Base-by-base conservation (phyloP, 53 echinoderm and acorn worm genomes). In the Apostichopus leukothele region DNA sequence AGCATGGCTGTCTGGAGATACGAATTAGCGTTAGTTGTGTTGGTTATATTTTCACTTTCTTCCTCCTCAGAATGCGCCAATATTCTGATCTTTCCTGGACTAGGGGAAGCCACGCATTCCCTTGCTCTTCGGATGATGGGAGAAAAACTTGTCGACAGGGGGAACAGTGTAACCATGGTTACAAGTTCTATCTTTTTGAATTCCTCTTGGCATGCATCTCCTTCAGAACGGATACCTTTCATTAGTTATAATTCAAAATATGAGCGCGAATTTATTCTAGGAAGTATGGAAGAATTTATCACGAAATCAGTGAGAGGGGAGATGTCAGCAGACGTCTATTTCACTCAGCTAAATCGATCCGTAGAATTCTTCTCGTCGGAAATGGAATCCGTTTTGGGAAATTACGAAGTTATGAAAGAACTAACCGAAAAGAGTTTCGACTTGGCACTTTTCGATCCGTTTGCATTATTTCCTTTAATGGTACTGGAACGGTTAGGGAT, bases 101-200 rank as follows among this genome's bases (percentile, higher is more conserved):
- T 86, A 23, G 86, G 86, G 13, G 86, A 86, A 19, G 74, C 73
- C 12, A 86, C 86, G 13, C 86, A 86, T 53, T 86, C 73, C 5
- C 23, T 86, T 27, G 52, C 73, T 14, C 86, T 71, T n/a, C 86
- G 86, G 50, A 73, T 86, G 74, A 71, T 86, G 73, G 86, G 86
- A 10, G 86, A 86, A 73, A 67, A 67, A 50, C 73, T 86, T 16
- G 86, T 86, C 14, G 86, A 86, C 86, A 71, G 74, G 19, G 86
- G 86, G n/a, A 53, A 86, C 74, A 86, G 73, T 67, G 86, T 86
- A 20, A 86, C 86, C 73, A 73, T 86, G 73, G 73, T 86, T 11
- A 50, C 74, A 9, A 86, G 86, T 21, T 86, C 86, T 20, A 73
- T 86, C 9, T 86, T 73, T 73, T 50, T 86, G 73, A 86, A 86